Base-by-base conservation (phyloP, 2,797 vertebrate species). In the Adelosebastes latens region DNA sequence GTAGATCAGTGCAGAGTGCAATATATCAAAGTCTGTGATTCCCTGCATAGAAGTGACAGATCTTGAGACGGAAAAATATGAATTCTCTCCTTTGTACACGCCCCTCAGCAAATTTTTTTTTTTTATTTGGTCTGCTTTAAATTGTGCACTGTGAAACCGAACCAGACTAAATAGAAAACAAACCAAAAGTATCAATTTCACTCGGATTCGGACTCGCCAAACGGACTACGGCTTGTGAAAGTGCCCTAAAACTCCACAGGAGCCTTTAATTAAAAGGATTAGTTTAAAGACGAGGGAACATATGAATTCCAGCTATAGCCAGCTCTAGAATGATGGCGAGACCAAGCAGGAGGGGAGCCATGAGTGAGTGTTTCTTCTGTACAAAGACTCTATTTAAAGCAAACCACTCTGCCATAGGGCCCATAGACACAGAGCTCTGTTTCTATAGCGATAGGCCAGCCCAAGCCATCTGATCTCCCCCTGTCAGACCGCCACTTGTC, bases 321-420 rank as follows among this genome's bases (percentile, higher is more conserved):
- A 34, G 53, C 60, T 64, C 49, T 22, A 25, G 7, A 36, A 31
- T 31, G 75, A 62, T 56, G 62, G 49, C 20, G 69, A 52, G 53
- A 72, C 60, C 31, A 53, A 61, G 46, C 39, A 49, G 66, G 12
- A 66, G 32, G 24, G 46, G 24, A 29, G 55, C 62, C 27, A 16
- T 20, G 72, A 67, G 36, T 49, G 46, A 79, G 81, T 34, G 24
- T 65, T 84, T 79, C 75, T 56, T 65, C 59, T 52, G 59, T 34
- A 87, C 89, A 94, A 90, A 93, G 85, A 79, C 78, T 76, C 82
- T 87, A 85, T 89, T 91, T 89, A 88, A 87, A 81, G 85, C 74
- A 60, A 68, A 81, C 66, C 64, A 20, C 58, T 63, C 31, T 11
- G 13, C 52, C 42, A 70, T 32, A 66, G 49, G 49, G 34, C 68